Percentiles rank a stretch among this genome's conserved stretches.
Conservation (phyloP, 1,140 invertebrate species). For the Ericerus pela region DNA sequence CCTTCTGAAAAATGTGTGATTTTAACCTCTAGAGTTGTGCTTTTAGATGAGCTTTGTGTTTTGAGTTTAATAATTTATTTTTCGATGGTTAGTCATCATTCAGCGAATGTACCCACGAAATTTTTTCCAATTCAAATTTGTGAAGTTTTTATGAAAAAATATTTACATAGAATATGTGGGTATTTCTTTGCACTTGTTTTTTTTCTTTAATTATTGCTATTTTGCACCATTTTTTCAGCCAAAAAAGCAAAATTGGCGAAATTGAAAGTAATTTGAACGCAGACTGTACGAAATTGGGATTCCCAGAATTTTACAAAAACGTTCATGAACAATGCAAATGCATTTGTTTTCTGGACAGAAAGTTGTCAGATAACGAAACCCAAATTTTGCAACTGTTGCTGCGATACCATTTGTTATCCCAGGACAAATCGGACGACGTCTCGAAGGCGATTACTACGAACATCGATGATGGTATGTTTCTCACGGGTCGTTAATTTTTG, state of each 20-base stretch:
- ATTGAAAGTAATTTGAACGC: neutral
- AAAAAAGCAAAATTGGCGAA: neutral
- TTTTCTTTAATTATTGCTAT: too few species aligned
- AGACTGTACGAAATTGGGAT: conserved; percentile 8
- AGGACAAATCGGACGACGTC: conserved; percentile 6
- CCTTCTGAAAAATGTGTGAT: too few species aligned
- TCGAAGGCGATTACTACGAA: neutral
- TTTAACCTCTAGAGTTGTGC: too few species aligned
- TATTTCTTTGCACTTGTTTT: too few species aligned
- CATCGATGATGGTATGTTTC: conserved; percentile 13
- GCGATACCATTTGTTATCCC: conserved; percentile 5
- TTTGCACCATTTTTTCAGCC: too few species aligned
- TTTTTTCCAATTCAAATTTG: too few species aligned
- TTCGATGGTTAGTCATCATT: too few species aligned
- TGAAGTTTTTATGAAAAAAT: too few species aligned
- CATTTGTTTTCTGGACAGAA: neutral
- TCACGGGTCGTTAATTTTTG: neutral
- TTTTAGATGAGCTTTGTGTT: too few species aligned
- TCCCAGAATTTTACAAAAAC: conserved; percentile 7
- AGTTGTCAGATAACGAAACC: neutral
- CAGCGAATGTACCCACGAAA: too few species aligned
- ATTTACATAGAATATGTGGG: too few species aligned
- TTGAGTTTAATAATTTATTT: too few species aligned
- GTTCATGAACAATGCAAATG: conserved; percentile 5
- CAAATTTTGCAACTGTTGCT: conserved; percentile 13